Evolutionary conservation across 2,797 vertebrate genomes (phyloP).

Genomic region (Podarcis lilfordi): DNA sequence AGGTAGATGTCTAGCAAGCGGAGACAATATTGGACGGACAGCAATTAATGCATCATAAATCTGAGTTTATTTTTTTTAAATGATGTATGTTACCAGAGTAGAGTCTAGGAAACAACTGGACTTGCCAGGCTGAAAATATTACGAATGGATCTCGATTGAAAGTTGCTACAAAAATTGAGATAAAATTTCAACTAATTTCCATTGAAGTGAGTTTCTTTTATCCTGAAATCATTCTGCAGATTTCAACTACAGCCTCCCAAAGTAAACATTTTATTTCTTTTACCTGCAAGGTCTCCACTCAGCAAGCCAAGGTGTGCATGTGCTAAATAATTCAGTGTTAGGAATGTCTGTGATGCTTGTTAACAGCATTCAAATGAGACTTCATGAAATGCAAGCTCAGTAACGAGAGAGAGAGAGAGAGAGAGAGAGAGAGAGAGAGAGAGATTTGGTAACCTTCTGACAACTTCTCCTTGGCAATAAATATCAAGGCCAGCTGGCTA

Average conservation of each 20-base stretch:
- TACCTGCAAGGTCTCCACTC: background rate
- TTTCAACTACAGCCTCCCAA: background rate
- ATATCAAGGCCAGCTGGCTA: background rate
- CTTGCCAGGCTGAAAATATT: background rate
- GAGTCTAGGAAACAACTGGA: background rate
- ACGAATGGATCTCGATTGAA: background rate
- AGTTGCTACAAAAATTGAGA: rapidly evolving
- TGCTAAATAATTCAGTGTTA: slow-evolving; percentile 48
- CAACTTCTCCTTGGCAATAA: background rate
- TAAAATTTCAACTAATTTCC: background rate
- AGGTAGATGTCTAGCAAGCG: background rate
- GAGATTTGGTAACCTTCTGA: background rate
- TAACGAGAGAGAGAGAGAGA: background rate
- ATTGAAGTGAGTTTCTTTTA: background rate
- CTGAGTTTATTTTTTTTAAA: rapidly evolving
- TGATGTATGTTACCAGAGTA: rapidly evolving
- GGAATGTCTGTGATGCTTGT: background rate
- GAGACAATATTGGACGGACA: rapidly evolving
- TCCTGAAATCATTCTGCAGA: rapidly evolving
- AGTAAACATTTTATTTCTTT: slow-evolving; percentile 19
- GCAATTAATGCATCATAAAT: rapidly evolving
- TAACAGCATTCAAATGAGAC: slow-evolving; percentile 43
- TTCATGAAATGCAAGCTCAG: slow-evolving; percentile 4
- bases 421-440: too few species aligned
- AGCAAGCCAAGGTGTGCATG: slow-evolving; percentile 13